A percentile compares a stretch with the other conserved stretches of the same genome.
Conservation (phyloP, 2,888 invertebrate genomes). For the Bombyx huttoni region DNA sequence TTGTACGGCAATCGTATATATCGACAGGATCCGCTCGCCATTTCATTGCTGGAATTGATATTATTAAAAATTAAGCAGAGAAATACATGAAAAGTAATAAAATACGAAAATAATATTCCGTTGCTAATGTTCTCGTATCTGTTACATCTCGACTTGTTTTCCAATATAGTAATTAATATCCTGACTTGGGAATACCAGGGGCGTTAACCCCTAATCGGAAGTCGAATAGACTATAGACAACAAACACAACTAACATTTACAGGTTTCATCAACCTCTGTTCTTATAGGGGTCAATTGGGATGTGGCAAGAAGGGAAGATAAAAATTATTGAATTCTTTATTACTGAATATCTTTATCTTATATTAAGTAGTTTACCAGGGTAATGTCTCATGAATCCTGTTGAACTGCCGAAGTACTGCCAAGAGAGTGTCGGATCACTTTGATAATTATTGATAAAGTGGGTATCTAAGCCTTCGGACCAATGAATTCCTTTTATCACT, state of each 20-base stretch:
- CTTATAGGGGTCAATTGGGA: too few relatives aligned
- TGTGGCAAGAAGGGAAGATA: too few relatives aligned
- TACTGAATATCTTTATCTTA: neutral
- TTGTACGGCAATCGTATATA: constrained; percentile 94
- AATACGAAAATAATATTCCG: neutral
- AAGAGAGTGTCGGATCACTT: constrained; percentile 89
- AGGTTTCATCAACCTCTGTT: too few relatives aligned
- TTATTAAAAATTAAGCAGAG: neutral
- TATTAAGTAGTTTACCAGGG: constrained; percentile 77
- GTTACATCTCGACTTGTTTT: too few relatives aligned
- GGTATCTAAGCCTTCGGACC: constrained; percentile 94
- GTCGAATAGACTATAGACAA: too few relatives aligned
- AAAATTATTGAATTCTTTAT: neutral
- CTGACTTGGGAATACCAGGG: too few relatives aligned
- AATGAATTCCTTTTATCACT: constrained; percentile 92
- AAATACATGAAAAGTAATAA: neutral
- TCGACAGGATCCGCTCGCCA: constrained; percentile 89
- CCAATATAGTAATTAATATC: too few relatives aligned
- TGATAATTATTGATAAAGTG: constrained; percentile 90
- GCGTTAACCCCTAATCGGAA: too few relatives aligned
- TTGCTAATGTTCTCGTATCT: too few relatives aligned
- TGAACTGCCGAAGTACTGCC: constrained; percentile 99
- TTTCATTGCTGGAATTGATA: constrained; percentile 73
- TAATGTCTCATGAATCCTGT: constrained; percentile 97
- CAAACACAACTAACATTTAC: too few relatives aligned